phyloP scores from a whole-genome alignment of 2,113 vertebrate genomes.

The Abramis brama region DNA sequence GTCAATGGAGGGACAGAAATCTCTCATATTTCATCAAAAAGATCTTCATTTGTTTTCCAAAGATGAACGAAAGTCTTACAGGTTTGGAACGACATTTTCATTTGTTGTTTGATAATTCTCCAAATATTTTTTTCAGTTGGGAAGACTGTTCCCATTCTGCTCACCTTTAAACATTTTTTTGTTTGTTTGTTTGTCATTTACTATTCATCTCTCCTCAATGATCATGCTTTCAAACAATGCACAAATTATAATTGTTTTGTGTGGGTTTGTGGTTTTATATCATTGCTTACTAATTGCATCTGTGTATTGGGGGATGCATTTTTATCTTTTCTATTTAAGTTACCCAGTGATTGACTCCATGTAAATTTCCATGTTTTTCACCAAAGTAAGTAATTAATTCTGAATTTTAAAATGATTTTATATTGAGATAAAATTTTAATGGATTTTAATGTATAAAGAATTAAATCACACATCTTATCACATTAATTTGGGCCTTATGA shows the following conservation, averaged over 20 bases:
- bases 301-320: background rate
- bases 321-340: background rate
- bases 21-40: too few relatives aligned
- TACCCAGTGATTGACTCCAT: background rate
- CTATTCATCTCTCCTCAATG: background rate
- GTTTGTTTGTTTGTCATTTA: background rate
- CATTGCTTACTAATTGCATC: slow-evolving; percentile 2
- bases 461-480: background rate
- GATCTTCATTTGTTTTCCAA: too few relatives aligned
- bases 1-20: too few relatives aligned
- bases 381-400: background rate
- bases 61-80: too few relatives aligned
- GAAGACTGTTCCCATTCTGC: background rate
- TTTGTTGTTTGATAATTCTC: background rate
- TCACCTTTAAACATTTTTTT: background rate
- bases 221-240: background rate
- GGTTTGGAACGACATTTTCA: too few relatives aligned
- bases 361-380: background rate
- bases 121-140: background rate
- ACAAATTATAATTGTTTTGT: background rate
- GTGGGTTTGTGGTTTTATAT: background rate
- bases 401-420: background rate
- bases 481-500: background rate
- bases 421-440: background rate
- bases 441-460: background rate